phyloP scores from a whole-genome alignment of 2,888 invertebrate species.

The Tachina grossa region DNA sequence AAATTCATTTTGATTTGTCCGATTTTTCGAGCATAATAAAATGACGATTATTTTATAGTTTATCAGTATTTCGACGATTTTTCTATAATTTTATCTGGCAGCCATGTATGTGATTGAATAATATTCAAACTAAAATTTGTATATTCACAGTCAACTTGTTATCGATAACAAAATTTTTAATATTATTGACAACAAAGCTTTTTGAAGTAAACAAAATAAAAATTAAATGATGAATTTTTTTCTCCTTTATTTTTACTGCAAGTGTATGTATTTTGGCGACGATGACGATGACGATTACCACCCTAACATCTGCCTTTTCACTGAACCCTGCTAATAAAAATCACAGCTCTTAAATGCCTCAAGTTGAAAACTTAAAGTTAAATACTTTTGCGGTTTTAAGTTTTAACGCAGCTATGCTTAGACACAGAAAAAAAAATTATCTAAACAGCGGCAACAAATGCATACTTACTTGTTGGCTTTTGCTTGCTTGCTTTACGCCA shows the following conservation, averaged over 20 bases:
- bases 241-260: not conserved
- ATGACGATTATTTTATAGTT: no score
- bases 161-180: no score
- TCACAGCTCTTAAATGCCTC: constrained; percentile 21
- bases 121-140: no score
- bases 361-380: constrained; percentile 54
- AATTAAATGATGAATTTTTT: not conserved
- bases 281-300: not conserved
- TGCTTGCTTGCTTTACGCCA: not conserved
- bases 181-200: no score
- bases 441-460: constrained; percentile 16
- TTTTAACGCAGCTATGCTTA: constrained; percentile 52
- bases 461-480: not conserved
- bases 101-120: no score
- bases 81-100: no score
- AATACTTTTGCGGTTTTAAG: constrained; percentile 63
- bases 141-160: no score
- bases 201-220: not conserved
- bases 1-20: no score
- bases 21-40: no score
- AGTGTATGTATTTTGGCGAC: not conserved
- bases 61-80: no score
- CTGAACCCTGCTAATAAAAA: constrained; percentile 20
- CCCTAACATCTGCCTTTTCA: not conserved
- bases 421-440: not conserved